Percentiles rank a stretch among this genome's conserved stretches.
phyloP scores from a whole-genome alignment of 2,113 vertebrate genomes.

The Saguinus midas region DNA sequence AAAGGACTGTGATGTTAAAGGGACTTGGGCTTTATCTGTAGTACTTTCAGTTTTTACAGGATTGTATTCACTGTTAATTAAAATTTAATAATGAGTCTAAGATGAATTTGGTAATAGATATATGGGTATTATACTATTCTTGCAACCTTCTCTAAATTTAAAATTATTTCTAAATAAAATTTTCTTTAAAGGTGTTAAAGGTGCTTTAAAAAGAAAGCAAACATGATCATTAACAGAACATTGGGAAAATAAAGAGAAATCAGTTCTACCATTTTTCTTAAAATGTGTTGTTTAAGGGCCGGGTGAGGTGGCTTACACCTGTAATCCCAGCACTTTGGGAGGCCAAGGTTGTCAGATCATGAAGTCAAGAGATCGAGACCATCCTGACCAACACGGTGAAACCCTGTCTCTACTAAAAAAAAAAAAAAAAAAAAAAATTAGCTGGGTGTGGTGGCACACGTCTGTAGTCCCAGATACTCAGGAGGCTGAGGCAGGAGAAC shows the following conservation, averaged over 20 bases:
- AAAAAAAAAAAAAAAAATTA: too few relatives aligned
- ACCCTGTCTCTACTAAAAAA: too few relatives aligned
- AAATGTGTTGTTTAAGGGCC: neutral
- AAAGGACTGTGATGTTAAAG: neutral
- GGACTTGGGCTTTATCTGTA: neutral
- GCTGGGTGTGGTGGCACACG: too few relatives aligned
- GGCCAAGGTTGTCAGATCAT: too few relatives aligned
- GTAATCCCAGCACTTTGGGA: too few relatives aligned
- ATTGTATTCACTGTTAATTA: neutral
- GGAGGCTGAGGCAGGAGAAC: too few relatives aligned
- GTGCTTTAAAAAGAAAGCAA: neutral
- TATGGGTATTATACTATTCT: neutral
- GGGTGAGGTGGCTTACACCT: too few relatives aligned
- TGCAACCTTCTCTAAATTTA: neutral
- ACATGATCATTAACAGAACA: neutral
- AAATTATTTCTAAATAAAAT: neutral
- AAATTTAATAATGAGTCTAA: neutral
- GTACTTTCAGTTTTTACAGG: neutral
- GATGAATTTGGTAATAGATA: neutral
- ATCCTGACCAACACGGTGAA: too few relatives aligned
- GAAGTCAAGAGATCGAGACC: too few relatives aligned
- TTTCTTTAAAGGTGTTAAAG: neutral
- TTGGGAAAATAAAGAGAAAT: neutral
- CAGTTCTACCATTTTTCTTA: neutral
- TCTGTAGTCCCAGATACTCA: too few relatives aligned